phyloP scores from a whole-genome alignment of 2,888 invertebrate genomes.

The Coremacera marginata region DNA sequence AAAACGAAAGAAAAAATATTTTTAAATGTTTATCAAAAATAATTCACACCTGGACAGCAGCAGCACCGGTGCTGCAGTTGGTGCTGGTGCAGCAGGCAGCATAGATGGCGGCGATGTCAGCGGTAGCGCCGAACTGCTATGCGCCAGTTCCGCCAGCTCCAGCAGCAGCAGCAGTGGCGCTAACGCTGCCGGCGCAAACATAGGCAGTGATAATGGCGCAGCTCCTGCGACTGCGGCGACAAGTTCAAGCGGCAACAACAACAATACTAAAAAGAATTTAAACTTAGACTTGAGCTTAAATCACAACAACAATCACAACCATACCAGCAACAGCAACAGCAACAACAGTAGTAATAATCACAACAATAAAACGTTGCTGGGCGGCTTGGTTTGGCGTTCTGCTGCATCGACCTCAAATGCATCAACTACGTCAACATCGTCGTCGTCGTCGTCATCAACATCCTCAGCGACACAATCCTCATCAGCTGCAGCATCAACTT shows the following conservation, averaged over 20 bases:
- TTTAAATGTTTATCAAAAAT: constrained; percentile 59
- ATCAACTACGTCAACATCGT: constrained; percentile 45
- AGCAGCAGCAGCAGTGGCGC: constrained; percentile 46
- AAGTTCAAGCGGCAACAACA: constrained; percentile 45
- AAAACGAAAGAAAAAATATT: constrained; percentile 1
- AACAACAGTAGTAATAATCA: constrained; percentile 50
- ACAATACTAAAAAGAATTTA: constrained; percentile 52
- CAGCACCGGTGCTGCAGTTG: constrained; percentile 45
- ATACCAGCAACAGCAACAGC: constrained; percentile 44
- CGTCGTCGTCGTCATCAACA: constrained; percentile 53
- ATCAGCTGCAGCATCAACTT: constrained; percentile 48
- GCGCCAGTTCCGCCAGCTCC: constrained; percentile 50
- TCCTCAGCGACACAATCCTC: constrained; percentile 50
- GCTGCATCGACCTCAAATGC: constrained; percentile 57
- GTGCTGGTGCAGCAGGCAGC: constrained; percentile 54
- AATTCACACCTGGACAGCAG: constrained; percentile 55
- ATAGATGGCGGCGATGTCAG: constrained; percentile 49
- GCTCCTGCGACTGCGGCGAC: neutral
- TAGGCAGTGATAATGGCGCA: constrained; percentile 38
- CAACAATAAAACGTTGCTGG: constrained; percentile 43
- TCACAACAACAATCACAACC: constrained; percentile 45
- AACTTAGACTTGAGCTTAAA: constrained; percentile 56
- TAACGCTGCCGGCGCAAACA: constrained; percentile 35
- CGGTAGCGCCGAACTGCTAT: constrained; percentile 48
- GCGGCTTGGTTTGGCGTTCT: constrained; percentile 61